A percentile compares a stretch with the other conserved stretches of the same genome.
phyloP scores from a whole-genome alignment of 2,797 vertebrate genomes.

The Trachops cirrhosus region DNA sequence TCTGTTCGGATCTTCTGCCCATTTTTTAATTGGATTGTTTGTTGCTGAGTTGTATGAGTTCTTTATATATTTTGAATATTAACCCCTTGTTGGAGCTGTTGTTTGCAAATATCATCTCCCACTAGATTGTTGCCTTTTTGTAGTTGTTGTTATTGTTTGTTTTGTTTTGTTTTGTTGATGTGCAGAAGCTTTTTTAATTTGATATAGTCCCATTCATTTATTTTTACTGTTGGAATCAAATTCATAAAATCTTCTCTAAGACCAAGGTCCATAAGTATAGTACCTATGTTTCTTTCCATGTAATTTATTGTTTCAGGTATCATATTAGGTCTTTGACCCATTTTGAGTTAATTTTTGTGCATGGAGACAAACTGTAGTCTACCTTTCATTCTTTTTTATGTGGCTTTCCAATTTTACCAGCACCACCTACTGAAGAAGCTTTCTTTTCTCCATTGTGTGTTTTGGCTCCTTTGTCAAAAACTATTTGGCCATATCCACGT shows the following conservation, averaged over 20 bases:
- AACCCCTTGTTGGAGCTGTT: not conserved
- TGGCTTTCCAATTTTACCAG: not conserved
- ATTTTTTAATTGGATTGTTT: not conserved
- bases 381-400: not conserved
- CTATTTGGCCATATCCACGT: not conserved
- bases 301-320: not conserved
- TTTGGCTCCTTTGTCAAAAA: not conserved
- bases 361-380: not conserved
- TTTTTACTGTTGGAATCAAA: not conserved
- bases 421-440: not conserved
- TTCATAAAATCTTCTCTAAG: not conserved
- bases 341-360: not conserved
- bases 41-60: not conserved
- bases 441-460: not conserved
- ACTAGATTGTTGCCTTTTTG: not conserved
- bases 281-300: not conserved
- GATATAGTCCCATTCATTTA: not conserved
- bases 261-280: not conserved
- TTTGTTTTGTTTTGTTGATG: not conserved
- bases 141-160: not conserved
- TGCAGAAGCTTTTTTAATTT: not conserved
- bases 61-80: not conserved
- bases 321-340: not conserved
- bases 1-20: not conserved
- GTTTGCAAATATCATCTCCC: not conserved